Evolutionary conservation across 2,113 vertebrate genomes (phyloP), one percentile per base, ranked within the genome.

Genomic region (Paradisaea rubra): DNA sequence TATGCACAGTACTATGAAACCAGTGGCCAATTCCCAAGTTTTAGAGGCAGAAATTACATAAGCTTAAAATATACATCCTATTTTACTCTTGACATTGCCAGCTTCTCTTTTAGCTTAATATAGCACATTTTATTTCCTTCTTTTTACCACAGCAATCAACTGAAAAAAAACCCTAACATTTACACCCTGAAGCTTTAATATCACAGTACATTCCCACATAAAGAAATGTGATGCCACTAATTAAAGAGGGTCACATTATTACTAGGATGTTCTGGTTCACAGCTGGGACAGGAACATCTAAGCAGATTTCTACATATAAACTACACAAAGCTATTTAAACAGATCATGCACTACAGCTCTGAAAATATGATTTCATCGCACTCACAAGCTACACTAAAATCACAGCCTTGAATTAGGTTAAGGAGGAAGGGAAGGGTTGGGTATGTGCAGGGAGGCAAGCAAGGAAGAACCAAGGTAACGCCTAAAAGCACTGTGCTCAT

Each of bases 31-130:
- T 45, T 65, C 82, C 24, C 50, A 78, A 52, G 39, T 93, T 80
- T 50, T n/a, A 81, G 28, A 73, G n/a, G 33, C 74, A 79, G 47
- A 91, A 71, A 81, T 23, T 73, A 41, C 54, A 50, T 54, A 92
- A 63, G 15, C 18, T 50, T 69, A 59, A 87, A 94, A 93, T 76
- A 91, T 19, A 53, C 17, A 94, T 68, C 30, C 30, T 52, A 65
- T 69, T 91, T 91, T 84, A 68, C 57, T 84, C 41, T 86, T 42
- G 21, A 11, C 11, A 21, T 87, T 90, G 44, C 72, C 37, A 92
- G 44, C 39, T 93, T 96, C 73, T 88, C 54, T 86, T 96, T 97
- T 96, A 93, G 94, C 83, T 94, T 97, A 92, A 93, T 84, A 78
- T 9, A 89, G 81, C 65, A 93, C 42, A 94, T 13, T 68, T 95